Evolutionary conservation across 2,113 vertebrate genomes (phyloP).

Genomic region (Scytalopus superciliaris): DNA sequence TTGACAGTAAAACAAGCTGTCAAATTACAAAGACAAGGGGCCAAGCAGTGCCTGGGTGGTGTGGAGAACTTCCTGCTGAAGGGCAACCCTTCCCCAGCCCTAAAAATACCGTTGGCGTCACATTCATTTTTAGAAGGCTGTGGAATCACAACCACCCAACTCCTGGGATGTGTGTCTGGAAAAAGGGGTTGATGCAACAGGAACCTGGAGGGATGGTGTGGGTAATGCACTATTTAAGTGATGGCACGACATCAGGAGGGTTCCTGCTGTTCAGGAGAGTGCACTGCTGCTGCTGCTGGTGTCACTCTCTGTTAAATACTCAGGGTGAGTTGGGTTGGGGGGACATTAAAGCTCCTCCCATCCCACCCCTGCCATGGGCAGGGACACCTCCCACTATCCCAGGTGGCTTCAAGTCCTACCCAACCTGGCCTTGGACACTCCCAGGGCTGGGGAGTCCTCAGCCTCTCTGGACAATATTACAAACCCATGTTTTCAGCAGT

Average conservation of each 20-base stretch:
- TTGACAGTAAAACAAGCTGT: background rate
- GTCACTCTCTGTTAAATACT: background rate
- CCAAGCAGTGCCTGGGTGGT: background rate
- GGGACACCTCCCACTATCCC: background rate
- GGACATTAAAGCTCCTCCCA: background rate
- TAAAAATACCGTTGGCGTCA: conserved; percentile 11
- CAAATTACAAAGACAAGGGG: background rate
- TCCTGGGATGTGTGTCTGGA: background rate
- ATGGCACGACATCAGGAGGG: background rate
- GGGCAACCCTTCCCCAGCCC: background rate
- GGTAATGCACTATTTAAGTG: background rate
- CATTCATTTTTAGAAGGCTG: conserved; percentile 15
- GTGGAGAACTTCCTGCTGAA: conserved; percentile 6
- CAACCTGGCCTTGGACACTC: background rate
- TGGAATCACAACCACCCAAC: background rate
- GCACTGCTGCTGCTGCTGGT: fast-evolving
- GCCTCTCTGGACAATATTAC: fast-evolving
- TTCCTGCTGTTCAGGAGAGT: background rate
- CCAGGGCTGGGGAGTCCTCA: background rate
- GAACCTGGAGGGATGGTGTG: background rate
- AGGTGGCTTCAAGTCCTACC: background rate
- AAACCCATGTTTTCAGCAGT: background rate
- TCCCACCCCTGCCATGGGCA: background rate
- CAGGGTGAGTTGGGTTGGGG: background rate
- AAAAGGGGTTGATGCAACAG: background rate